These are phyloP conservation scores for Orthonevra nobilis DNA, from an alignment of 2,888 invertebrate species.

Conservation along the genomic window DNA sequence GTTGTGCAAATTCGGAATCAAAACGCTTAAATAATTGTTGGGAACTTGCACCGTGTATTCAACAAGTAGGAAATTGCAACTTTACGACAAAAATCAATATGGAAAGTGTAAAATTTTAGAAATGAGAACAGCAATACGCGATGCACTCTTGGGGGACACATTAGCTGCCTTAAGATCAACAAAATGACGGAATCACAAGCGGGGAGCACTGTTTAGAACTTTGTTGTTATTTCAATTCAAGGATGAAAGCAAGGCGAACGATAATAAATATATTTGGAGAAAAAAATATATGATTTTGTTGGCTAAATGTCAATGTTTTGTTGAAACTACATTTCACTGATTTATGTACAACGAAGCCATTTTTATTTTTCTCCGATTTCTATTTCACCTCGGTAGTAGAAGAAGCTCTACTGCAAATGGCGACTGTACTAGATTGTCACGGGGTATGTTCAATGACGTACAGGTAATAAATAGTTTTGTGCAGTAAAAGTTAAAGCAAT, in stretches of 20 bases:
- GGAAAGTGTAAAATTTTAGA: not conserved
- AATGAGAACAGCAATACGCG: slow-evolving; percentile 43
- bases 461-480: not conserved
- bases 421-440: slow-evolving; percentile 32
- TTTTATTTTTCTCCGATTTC: slow-evolving; percentile 73
- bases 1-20: slow-evolving; percentile 3
- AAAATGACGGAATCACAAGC: slow-evolving; percentile 16
- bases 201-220: not conserved
- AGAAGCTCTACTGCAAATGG: not conserved
- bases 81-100: not conserved
- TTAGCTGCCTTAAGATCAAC: not conserved
- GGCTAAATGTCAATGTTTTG: slow-evolving; percentile 61
- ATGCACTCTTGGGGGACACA: slow-evolving; percentile 29
- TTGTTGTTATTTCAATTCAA: slow-evolving; percentile 5
- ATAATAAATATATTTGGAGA: slow-evolving; percentile 46
- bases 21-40: not conserved
- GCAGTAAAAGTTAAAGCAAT: too few relatives aligned
- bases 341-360: slow-evolving; percentile 74
- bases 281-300: slow-evolving; percentile 43
- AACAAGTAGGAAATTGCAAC: not conserved
- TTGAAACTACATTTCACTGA: slow-evolving; percentile 63
- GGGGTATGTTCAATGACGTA: slow-evolving; percentile 21
- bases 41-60: not conserved
- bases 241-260: slow-evolving; percentile 23
- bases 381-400: slow-evolving; percentile 69